phyloP scores from a whole-genome alignment of 2,888 invertebrate species.

The Thera obeliscata region DNA sequence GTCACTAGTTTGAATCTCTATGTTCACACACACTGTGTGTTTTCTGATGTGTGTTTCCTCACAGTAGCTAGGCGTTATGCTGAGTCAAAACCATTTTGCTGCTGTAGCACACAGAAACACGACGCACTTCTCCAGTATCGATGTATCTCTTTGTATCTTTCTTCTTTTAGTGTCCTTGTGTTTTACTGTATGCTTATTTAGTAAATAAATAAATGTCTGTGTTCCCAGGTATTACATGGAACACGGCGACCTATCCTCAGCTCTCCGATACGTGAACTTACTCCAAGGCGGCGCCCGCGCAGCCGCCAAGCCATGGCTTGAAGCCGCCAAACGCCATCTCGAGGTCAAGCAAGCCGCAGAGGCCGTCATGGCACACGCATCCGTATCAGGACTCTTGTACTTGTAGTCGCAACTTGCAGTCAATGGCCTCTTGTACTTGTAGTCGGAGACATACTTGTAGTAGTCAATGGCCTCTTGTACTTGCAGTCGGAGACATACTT shows the following conservation, averaged over 20 bases:
- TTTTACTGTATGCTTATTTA: no score
- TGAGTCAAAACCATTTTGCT: no score
- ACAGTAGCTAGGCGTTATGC: no score
- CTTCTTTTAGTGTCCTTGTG: no score
- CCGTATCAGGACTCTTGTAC: slow-evolving; percentile 88
- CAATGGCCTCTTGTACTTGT: slow-evolving; percentile 78
- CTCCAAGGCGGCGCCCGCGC: slow-evolving; percentile 94
- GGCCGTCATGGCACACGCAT: slow-evolving; percentile 95
- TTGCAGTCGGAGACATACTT: slow-evolving; percentile 29
- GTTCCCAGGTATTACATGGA: slow-evolving; percentile 92
- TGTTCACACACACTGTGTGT: no score
- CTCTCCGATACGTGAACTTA: slow-evolving; percentile 95
- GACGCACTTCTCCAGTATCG: no score
- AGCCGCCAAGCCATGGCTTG: slow-evolving; percentile 94
- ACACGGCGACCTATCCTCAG: slow-evolving; percentile 92
- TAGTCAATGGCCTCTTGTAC: slow-evolving; percentile 76
- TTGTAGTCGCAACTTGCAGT: slow-evolving; percentile 30
- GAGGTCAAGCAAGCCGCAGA: slow-evolving; percentile 96
- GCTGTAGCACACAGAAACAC: no score
- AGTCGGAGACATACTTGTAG: neutral
- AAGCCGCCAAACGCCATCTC: slow-evolving; percentile 91
- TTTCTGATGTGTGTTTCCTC: no score
- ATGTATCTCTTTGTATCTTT: no score
- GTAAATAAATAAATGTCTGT: no score
- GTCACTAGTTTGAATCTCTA: no score